Percentiles rank a stretch among this genome's conserved stretches.
phyloP scores from a whole-genome alignment of 1,140 invertebrate genomes.

The Drosophila melanica region DNA sequence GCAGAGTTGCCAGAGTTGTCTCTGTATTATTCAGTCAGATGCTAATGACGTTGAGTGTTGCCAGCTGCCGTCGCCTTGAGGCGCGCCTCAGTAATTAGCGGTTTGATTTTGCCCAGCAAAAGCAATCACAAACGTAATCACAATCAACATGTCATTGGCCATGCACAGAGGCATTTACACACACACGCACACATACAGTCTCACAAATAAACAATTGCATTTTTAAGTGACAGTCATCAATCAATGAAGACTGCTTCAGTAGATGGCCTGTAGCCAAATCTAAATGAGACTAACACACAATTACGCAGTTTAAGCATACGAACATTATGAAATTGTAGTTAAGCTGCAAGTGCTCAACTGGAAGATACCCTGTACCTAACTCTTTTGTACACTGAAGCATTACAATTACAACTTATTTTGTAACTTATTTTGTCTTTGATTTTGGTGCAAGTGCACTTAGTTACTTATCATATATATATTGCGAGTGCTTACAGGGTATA shows the following conservation, averaged over 20 bases:
- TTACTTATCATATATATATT: neutral
- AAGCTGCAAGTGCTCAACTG: no score
- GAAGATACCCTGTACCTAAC: neutral
- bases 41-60: slow-evolving; percentile 18
- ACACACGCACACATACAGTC: neutral
- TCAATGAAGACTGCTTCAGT: no score
- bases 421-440: no score
- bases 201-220: neutral
- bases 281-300: no score
- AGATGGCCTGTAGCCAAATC: no score
- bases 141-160: slow-evolving; percentile 21
- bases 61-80: slow-evolving; percentile 10
- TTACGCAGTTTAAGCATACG: no score
- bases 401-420: no score
- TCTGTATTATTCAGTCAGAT: slow-evolving; percentile 17
- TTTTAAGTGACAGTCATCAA: slow-evolving; percentile 19
- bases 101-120: slow-evolving; percentile 13
- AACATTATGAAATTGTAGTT: no score
- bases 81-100: slow-evolving; percentile 30
- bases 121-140: slow-evolving; percentile 7
- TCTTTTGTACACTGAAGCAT: no score
- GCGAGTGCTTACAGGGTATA: neutral
- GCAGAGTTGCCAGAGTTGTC: slow-evolving; percentile 12
- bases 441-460: neutral
- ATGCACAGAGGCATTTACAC: slow-evolving; percentile 11